Evolutionary conservation across 1,140 invertebrate species (phyloP).

Genomic region (Lutraria rhynchaena): DNA sequence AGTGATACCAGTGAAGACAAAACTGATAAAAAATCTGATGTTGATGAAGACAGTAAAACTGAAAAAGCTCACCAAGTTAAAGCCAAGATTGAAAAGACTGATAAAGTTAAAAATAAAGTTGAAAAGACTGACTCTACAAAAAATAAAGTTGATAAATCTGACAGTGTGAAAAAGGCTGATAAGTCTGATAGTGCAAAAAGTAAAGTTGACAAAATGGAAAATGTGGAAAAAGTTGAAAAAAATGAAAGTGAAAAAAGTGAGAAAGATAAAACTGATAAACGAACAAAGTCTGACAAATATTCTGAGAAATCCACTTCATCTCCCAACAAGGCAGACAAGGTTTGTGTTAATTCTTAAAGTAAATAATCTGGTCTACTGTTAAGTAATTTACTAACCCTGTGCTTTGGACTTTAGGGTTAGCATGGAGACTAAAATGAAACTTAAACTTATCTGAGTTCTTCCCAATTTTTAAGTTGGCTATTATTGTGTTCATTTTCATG

Average conservation of each 20-base stretch:
- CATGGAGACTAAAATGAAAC: too few species aligned
- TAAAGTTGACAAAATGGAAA: constrained; percentile 70
- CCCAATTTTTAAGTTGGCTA: too few species aligned
- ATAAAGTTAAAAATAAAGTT: not conserved
- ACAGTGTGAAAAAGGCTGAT: constrained; percentile 20
- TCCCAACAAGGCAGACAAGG: too few species aligned
- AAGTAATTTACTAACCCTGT: too few species aligned
- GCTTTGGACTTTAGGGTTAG: too few species aligned
- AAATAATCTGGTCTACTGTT: too few species aligned
- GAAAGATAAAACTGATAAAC: constrained; percentile 79
- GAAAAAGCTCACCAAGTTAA: constrained; percentile 16
- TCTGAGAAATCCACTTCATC: too few species aligned
- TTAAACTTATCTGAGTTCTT: too few species aligned
- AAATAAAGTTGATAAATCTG: constrained; percentile 1
- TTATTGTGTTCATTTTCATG: too few species aligned
- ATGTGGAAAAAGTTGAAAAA: constrained; percentile 75
- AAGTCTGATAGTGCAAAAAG: constrained; percentile 81
- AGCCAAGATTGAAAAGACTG: not conserved
- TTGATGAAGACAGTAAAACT: constrained; percentile 1
- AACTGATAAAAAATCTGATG: constrained; percentile 23
- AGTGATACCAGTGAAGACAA: constrained; percentile 52
- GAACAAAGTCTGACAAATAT: not conserved
- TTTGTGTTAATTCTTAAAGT: too few species aligned
- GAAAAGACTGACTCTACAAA: constrained; percentile 20
- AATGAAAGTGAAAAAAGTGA: constrained; percentile 67